Evolutionary conservation across 2,888 invertebrate species (phyloP), one percentile per base, ranked within the genome.

Genomic region (Eremobia ochroleuca): DNA sequence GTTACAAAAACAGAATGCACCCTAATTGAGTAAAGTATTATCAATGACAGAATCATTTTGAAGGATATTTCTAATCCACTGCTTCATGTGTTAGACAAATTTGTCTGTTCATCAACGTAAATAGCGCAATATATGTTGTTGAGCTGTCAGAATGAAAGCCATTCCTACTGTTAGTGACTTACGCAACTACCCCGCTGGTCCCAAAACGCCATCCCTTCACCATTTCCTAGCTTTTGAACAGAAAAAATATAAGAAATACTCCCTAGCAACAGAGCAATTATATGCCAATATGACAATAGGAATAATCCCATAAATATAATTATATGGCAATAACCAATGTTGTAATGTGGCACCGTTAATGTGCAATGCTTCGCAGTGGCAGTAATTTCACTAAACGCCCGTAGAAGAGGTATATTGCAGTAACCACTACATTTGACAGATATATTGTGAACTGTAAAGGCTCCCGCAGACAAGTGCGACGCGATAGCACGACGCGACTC

Each of bases 271-370:
- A 65, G 28, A 43, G 28, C 28, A 18, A 49, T 9, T 25, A 1
- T 34, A 52, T 34, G 18, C 18, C n/a, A 34, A 34, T n/a, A 31
- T 31, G 21, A 15, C 25, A 52, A n/a, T n/a, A n/a, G n/a, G n/a
- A n/a, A n/a, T n/a, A n/a, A n/a, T n/a, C n/a, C n/a, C n/a, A n/a
- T n/a, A n/a, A n/a, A n/a, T n/a, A n/a, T n/a, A n/a, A n/a, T n/a
- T n/a, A n/a, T n/a, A n/a, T n/a, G n/a, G n/a, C n/a, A n/a, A n/a
- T n/a, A 65, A 77, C 72, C 37, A 58, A 18, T 49, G 55, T 37
- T 55, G 81, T 58, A 18, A 49, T 58, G 74, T 66, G 11, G n/a
- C n/a, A 15, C 34, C n/a, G 49, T 72, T 65, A 78, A 37, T 72
- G 34, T 31, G 15, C 15, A 52, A 49, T 73, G 52, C 25, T 21